Evolutionary conservation across 1,140 invertebrate species (phyloP).

Genomic region (Arctopsyche grandis): DNA sequence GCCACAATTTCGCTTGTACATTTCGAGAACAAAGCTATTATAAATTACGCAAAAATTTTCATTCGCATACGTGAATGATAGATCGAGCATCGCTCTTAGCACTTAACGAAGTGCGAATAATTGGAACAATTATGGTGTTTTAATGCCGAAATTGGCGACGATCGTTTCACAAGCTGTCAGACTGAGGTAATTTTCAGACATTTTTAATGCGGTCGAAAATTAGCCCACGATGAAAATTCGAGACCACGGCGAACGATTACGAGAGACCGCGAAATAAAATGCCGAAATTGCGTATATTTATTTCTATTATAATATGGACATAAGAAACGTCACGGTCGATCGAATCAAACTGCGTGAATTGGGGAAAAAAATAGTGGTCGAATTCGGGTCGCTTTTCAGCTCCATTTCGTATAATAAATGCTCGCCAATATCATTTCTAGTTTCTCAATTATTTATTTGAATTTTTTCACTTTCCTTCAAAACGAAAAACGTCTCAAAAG

Average conservation of each 20-base stretch:
- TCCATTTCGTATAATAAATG: constrained; percentile 15
- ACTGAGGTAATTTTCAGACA: too few species aligned
- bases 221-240: too few species aligned
- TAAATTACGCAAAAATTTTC: too few species aligned
- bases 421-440: neutral
- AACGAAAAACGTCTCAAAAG: neutral
- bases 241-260: neutral
- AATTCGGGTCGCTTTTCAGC: constrained; percentile 26
- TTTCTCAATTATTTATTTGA: neutral
- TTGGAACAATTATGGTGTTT: too few species aligned
- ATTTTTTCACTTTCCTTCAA: neutral
- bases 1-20: too few species aligned
- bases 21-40: too few species aligned
- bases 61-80: too few species aligned
- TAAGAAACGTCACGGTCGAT: neutral
- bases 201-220: too few species aligned
- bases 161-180: too few species aligned
- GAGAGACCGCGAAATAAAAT: neutral
- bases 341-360: neutral
- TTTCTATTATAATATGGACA: neutral
- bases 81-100: too few species aligned
- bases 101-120: too few species aligned
- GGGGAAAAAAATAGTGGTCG: neutral
- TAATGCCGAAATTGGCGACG: too few species aligned
- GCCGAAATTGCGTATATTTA: neutral